Evolutionary conservation across 2,888 invertebrate species (phyloP), one percentile per base, ranked within the genome.

Genomic region (Drosophila picticornis): DNA sequence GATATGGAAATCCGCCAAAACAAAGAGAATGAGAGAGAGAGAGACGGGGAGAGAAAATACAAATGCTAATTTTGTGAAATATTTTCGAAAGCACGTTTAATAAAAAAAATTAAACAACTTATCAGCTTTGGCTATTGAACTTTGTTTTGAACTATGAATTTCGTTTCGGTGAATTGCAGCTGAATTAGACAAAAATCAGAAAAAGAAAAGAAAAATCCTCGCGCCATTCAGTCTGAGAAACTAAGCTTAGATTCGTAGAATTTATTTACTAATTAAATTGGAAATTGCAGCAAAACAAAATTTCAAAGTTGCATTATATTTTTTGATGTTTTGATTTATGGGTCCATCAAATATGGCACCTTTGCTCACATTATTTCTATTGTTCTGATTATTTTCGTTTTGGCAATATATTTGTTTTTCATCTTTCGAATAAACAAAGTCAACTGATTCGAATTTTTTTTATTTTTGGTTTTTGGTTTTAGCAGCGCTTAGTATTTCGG

Each of bases 381-480:
- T 77, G 64, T n/a, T 63, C 43, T 52, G 38, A n/a, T 56, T 56
- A 52, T 55, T 36, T 72, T 60, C 13, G 59, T 68, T 56, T 67
- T 70, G n/a, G 50, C 67, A 38, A 27, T 19, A 29, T 53, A 59
- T 56, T 67, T 76, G 60, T 84, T 86, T 84, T 79, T 72, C 72
- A 75, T 64, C 65, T 70, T 81, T 73, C 46, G 58, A 56, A 87
- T 76, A 70, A 89, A 84, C 89, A 86, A 86, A 70, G 76, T 89
- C 89, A 84, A 84, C 78, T 78, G 73, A 84, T 73, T 84, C 80
- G 61, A 32, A 25, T 71, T 65, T 11, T 43, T 22, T 19, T 19
- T 36, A 2, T 11, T n/a, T 40, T 40, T 40, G n/a, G 22, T 43
- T 43, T 46, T 46, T 46, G 25, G 25, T 46, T 70, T 31, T 11